A percentile compares a stretch with the other conserved stretches of the same genome.
Evolutionary conservation across 1,140 invertebrate species (phyloP).

Genomic region (Limonius californicus): DNA sequence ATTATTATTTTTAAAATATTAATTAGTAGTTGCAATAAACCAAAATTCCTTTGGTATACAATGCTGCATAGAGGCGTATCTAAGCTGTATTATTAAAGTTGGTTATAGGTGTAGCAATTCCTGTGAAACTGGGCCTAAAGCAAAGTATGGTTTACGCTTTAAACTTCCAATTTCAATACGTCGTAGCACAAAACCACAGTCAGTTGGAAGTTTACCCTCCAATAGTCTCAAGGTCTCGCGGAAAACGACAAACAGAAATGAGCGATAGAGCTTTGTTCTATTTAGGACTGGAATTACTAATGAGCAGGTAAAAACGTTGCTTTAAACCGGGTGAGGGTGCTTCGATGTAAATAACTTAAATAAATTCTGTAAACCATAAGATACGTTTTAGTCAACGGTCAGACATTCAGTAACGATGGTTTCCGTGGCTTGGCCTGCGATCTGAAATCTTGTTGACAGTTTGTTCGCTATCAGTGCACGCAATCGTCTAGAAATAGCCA

Average conservation of each 20-base stretch:
- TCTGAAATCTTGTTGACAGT: no score
- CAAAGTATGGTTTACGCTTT: slow-evolving; percentile 24
- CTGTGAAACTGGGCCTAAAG: slow-evolving; percentile 24
- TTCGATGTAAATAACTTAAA: slow-evolving; percentile 9
- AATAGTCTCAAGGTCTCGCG: slow-evolving; percentile 22
- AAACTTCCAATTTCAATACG: slow-evolving; percentile 29
- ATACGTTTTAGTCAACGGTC: no score
- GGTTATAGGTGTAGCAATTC: slow-evolving; percentile 24
- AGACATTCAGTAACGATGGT: no score
- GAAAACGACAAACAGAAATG: background rate
- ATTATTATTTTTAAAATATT: no score
- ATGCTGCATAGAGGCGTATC: no score
- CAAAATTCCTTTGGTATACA: no score
- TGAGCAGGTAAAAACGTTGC: slow-evolving; percentile 20
- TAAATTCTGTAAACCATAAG: slow-evolving; percentile 17
- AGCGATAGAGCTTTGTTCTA: slow-evolving; percentile 26
- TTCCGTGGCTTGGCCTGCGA: no score
- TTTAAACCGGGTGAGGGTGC: background rate
- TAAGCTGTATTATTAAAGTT: no score
- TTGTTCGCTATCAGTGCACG: no score
- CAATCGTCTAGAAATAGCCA: no score
- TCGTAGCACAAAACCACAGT: slow-evolving; percentile 13
- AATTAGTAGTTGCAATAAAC: no score
- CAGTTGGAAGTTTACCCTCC: slow-evolving; percentile 23
- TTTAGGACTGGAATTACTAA: slow-evolving; percentile 20